Evolutionary conservation across 1,140 invertebrate genomes (phyloP).

Genomic region (Wasmannia auropunctata): DNA sequence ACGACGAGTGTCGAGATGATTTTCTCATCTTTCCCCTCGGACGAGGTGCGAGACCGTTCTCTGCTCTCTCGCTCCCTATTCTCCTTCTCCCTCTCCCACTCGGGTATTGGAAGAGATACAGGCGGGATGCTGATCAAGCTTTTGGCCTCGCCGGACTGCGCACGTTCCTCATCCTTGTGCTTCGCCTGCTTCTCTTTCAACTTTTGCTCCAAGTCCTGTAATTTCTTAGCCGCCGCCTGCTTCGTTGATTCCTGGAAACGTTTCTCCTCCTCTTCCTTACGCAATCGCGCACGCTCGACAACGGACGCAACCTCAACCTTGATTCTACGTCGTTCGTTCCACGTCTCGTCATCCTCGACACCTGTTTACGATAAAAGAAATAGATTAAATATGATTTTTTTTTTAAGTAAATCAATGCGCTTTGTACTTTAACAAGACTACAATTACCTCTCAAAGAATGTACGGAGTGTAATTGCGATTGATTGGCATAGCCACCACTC

Average conservation of each 20-base stretch:
- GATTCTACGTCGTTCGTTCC: constrained; percentile 89
- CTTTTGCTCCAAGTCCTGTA: constrained; percentile 88
- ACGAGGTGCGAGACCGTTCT: constrained; percentile 84
- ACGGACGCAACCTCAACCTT: constrained; percentile 90
- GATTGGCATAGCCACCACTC: constrained; percentile 69
- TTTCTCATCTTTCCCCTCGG: constrained; percentile 85
- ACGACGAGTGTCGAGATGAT: not conserved
- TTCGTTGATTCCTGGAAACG: constrained; percentile 88
- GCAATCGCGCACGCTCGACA: constrained; percentile 90
- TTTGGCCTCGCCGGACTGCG: constrained; percentile 79
- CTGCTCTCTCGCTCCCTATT: constrained; percentile 81
- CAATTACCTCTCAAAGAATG: constrained; percentile 79
- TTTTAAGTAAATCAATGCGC: not conserved
- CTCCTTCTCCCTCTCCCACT: constrained; percentile 87
- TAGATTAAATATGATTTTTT: not conserved
- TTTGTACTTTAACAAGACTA: constrained; percentile 8
- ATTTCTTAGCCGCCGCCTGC: constrained; percentile 87
- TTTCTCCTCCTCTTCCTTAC: constrained; percentile 93
- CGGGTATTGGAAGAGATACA: constrained; percentile 85
- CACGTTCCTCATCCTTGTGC: constrained; percentile 82
- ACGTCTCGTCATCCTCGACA: constrained; percentile 91
- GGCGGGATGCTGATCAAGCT: constrained; percentile 80
- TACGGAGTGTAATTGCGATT: constrained; percentile 74
- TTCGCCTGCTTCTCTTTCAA: constrained; percentile 85
- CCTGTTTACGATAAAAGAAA: constrained; percentile 63